Conservation (phyloP, 53 echinoderm and acorn worm species). For the Stichopus horrens region DNA sequence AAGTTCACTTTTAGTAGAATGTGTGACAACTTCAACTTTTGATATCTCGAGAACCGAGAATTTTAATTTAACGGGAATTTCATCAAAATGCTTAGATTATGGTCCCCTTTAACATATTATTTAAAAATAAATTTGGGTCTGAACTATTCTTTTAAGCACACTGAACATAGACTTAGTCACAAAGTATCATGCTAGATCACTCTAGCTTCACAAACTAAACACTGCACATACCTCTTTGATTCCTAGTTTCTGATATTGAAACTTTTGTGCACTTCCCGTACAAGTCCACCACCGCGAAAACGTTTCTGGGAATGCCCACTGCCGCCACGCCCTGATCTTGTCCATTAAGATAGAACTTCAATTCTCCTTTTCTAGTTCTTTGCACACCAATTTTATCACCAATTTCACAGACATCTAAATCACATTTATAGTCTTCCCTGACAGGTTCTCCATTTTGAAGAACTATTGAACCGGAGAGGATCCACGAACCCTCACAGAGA, state of each 20-base stretch:
- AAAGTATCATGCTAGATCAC: not conserved
- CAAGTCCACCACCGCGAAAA: slow-evolving; percentile 89
- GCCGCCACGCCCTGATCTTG: slow-evolving; percentile 82
- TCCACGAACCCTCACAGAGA: slow-evolving; percentile 88
- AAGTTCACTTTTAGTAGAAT: too few species aligned
- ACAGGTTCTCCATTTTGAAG: slow-evolving; percentile 86
- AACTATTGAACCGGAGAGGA: slow-evolving; percentile 83
- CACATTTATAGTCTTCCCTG: slow-evolving; percentile 85
- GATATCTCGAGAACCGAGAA: too few species aligned
- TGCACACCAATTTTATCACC: slow-evolving; percentile 91
- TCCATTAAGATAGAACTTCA: slow-evolving; percentile 81
- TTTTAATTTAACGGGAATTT: too few species aligned
- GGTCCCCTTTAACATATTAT: too few species aligned
- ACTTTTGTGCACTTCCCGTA: slow-evolving; percentile 97
- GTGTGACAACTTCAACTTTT: too few species aligned
- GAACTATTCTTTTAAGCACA: too few species aligned
- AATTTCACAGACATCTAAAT: slow-evolving; percentile 68
- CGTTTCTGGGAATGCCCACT: slow-evolving; percentile 59
- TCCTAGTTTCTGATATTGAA: slow-evolving; percentile 62
- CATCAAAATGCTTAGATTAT: too few species aligned
- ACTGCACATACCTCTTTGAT: slow-evolving; percentile 47
- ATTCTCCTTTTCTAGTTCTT: slow-evolving; percentile 70
- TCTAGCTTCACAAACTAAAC: not conserved
- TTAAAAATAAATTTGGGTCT: too few species aligned
- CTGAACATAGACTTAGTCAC: too few species aligned